Conservation (phyloP, 2,113 vertebrate species). For the Bubo blakistoni region DNA sequence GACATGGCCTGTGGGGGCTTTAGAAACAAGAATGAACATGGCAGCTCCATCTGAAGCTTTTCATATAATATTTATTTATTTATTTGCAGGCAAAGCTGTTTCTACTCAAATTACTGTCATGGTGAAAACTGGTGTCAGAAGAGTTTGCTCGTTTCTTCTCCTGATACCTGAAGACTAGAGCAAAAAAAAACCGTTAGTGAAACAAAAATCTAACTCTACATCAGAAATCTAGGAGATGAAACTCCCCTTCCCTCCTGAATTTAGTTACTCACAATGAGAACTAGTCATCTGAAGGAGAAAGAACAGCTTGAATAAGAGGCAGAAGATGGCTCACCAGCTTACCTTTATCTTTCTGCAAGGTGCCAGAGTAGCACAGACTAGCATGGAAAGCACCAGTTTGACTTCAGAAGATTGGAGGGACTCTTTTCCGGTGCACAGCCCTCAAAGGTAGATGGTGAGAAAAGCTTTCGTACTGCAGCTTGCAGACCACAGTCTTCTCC, state of each 20-base stretch:
- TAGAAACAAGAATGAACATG: conserved; percentile 76
- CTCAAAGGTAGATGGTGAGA: neutral
- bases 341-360: neutral
- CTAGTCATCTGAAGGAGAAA: neutral
- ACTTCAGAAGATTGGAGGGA: neutral
- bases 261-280: neutral
- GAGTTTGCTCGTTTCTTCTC: conserved; percentile 18
- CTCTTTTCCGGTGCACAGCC: neutral
- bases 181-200: neutral
- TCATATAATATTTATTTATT: conserved; percentile 69
- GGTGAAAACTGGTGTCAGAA: conserved; percentile 9
- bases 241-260: neutral
- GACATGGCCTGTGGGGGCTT: conserved; percentile 76
- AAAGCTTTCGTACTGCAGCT: neutral
- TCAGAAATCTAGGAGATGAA: neutral
- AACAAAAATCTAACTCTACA: neutral
- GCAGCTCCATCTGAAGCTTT: conserved; percentile 66
- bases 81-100: conserved; percentile 54
- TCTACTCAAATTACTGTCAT: conserved; percentile 64
- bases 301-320: neutral
- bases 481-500: neutral
- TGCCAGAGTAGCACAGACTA: neutral
- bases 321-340: neutral
- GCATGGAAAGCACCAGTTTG: neutral
- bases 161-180: neutral